These are phyloP conservation scores for Amphiprion ocellaris DNA, from an alignment of 2,113 vertebrate genomes.

Conservation along the genomic window DNA sequence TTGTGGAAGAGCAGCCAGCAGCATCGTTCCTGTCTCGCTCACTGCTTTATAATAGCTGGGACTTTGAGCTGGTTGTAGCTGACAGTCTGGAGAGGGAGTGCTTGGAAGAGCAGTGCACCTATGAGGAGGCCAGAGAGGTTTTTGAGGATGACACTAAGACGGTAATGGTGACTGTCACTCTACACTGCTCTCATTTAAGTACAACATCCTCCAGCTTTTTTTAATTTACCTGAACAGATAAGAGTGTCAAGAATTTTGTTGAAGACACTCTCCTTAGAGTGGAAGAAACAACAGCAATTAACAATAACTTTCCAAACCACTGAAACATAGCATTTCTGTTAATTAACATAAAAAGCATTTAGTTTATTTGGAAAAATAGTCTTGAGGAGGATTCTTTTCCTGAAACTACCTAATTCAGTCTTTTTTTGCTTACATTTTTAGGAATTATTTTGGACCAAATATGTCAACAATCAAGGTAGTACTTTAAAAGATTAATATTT, in stretches of 20 bases:
- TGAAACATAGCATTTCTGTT: not conserved
- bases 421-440: conserved; percentile 55
- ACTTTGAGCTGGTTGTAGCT: conserved; percentile 89
- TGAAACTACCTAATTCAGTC: not conserved
- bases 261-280: not conserved
- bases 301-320: not conserved
- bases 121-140: conserved; percentile 94
- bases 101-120: conserved; percentile 89
- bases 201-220: too few relatives aligned
- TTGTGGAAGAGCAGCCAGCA: conserved; percentile 82
- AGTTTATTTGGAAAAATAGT: not conserved
- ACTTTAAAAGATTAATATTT: not conserved
- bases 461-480: conserved; percentile 71
- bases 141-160: conserved; percentile 87
- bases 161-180: conserved; percentile 73
- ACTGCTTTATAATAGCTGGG: conserved; percentile 89
- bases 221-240: too few relatives aligned
- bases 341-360: not conserved
- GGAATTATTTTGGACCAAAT: conserved; percentile 60
- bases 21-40: conserved; percentile 85
- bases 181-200: too few relatives aligned
- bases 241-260: too few relatives aligned
- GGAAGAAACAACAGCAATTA: not conserved
- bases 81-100: conserved; percentile 93
- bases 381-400: not conserved